Conservation (phyloP, 1,140 invertebrate species). For the Aphidius ervi region DNA sequence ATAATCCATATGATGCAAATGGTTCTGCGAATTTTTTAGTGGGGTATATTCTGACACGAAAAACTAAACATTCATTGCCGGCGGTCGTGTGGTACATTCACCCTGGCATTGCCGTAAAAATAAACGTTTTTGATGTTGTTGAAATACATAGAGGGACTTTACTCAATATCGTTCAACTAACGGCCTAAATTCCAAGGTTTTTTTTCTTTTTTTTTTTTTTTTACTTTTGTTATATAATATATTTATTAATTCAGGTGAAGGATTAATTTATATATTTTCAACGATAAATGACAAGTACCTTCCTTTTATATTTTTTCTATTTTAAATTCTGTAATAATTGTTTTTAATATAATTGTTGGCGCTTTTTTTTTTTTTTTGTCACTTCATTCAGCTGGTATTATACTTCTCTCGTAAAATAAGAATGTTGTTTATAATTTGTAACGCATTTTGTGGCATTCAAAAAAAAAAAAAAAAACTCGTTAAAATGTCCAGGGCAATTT, state of each 20-base stretch:
- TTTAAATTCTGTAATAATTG: no score
- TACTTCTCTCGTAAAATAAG: no score
- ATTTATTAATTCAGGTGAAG: neutral
- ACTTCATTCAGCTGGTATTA: no score
- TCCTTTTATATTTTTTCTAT: no score
- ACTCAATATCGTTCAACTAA: constrained; percentile 11
- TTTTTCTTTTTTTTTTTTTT: constrained; percentile 4
- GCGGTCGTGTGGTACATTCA: constrained; percentile 19
- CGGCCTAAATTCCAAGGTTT: constrained; percentile 17
- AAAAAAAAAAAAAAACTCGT: no score
- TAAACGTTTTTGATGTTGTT: constrained; percentile 19
- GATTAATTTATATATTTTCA: no score
- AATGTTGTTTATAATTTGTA: no score
- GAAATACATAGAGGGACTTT: constrained; percentile 18
- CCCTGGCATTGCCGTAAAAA: constrained; percentile 29
- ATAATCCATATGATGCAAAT: neutral
- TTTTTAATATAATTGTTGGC: no score
- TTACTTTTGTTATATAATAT: neutral
- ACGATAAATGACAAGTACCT: no score
- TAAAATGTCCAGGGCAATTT: no score
- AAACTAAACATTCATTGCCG: constrained; percentile 18
- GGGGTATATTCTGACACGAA: constrained; percentile 3
- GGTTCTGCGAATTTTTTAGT: constrained; percentile 1
- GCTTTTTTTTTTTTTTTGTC: no score
- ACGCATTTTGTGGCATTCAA: no score